Conservation (phyloP, 2,888 invertebrate species). For the Stegana nigrithorax region DNA sequence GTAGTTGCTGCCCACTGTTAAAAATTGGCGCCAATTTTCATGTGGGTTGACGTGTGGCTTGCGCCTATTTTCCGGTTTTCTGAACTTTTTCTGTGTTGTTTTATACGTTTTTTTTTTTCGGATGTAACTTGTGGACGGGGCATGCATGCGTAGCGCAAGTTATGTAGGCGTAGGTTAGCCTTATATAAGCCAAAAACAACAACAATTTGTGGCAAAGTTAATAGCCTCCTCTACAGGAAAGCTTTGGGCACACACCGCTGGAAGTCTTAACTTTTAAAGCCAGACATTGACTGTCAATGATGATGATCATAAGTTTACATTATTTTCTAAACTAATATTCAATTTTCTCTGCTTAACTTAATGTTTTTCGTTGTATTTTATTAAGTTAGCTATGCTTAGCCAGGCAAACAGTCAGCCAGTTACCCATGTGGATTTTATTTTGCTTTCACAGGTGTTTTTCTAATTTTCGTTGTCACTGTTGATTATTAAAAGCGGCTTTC, state of each 20-base stretch:
- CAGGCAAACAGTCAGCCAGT: too few species aligned
- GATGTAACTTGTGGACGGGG: background rate
- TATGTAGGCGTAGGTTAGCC: background rate
- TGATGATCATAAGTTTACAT: too few species aligned
- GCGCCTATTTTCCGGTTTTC: slow-evolving; percentile 1
- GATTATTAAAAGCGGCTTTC: background rate
- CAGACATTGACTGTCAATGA: too few species aligned
- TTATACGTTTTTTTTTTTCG: background rate
- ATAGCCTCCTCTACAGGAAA: too few species aligned
- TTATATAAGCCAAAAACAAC: background rate
- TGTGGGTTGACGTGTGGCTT: slow-evolving; percentile 22
- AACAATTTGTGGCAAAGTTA: background rate
- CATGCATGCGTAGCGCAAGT: background rate
- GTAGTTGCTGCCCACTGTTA: slow-evolving; percentile 6
- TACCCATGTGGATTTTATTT: too few species aligned
- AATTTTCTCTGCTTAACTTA: background rate
- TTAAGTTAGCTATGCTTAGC: too few species aligned
- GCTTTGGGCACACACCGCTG: too few species aligned
- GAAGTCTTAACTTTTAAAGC: too few species aligned
- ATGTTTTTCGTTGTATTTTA: background rate
- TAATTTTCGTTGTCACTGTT: background rate
- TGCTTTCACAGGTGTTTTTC: background rate
- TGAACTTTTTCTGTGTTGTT: background rate
- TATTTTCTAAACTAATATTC: background rate
- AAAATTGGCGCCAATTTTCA: slow-evolving; percentile 40